Conservation (phyloP, 1,140 invertebrate genomes). For the Drepana arcuata region DNA sequence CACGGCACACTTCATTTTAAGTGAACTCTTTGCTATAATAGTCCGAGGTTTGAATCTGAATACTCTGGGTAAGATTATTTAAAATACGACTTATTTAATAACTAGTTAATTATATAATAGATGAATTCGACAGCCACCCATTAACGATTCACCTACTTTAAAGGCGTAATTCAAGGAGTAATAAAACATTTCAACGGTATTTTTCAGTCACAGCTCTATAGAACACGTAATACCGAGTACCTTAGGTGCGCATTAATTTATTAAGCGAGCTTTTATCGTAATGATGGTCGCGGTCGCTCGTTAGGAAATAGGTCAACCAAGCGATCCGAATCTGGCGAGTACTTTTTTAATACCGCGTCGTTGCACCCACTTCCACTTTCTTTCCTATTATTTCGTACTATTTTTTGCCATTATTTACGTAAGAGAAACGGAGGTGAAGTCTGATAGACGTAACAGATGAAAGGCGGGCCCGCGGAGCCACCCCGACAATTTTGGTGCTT, state of each 20-base stretch:
- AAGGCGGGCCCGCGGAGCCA: slow-evolving; percentile 53
- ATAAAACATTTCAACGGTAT: no score
- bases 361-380: slow-evolving; percentile 19
- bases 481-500: slow-evolving; percentile 50
- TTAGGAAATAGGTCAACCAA: slow-evolving; percentile 19
- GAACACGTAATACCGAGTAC: no score
- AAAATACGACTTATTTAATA: slow-evolving; percentile 4
- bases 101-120: no score
- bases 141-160: no score
- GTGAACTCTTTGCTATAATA: no score
- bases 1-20: no score
- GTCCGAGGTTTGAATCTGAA: no score
- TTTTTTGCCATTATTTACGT: slow-evolving; percentile 43
- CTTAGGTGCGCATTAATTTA: slow-evolving; percentile 10
- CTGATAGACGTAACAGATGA: slow-evolving; percentile 66
- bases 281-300: slow-evolving; percentile 15
- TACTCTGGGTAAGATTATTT: no score
- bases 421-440: slow-evolving; percentile 27
- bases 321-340: slow-evolving; percentile 12
- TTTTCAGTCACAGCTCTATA: no score
- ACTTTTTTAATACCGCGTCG: slow-evolving; percentile 23
- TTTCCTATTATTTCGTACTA: slow-evolving; percentile 35
- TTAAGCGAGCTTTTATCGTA: slow-evolving; percentile 26
- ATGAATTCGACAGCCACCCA: no score
- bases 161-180: no score